These are phyloP conservation scores for Coreius guichenoti DNA, from an alignment of 2,797 vertebrate species.

Conservation along the genomic window DNA sequence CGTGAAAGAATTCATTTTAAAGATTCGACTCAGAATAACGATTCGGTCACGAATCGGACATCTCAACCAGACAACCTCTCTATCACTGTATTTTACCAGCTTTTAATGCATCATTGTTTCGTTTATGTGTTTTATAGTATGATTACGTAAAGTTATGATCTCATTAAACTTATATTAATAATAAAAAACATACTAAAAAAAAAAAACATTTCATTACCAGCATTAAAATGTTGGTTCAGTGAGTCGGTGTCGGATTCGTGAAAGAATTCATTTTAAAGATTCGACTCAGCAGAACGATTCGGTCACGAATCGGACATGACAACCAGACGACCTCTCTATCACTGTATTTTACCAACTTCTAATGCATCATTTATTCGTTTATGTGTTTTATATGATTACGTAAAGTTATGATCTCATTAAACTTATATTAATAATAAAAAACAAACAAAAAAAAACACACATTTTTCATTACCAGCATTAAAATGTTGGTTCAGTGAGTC, in stretches of 20 bases:
- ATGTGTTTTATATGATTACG: neutral
- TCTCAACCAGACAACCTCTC: neutral
- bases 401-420: neutral
- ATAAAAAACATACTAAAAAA: neutral
- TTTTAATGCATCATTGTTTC: neutral
- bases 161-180: neutral
- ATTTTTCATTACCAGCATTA: neutral
- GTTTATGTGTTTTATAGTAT: neutral
- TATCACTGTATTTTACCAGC: neutral
- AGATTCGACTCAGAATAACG: neutral
- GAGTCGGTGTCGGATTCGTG: neutral
- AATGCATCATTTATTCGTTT: neutral
- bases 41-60: neutral
- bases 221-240: neutral
- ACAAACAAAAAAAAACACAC: neutral
- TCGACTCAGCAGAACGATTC: neutral
- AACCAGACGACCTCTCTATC: neutral
- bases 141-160: neutral
- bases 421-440: neutral
- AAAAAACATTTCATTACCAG: neutral
- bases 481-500: neutral
- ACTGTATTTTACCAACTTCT: neutral
- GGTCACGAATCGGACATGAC: neutral
- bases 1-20: neutral
- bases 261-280: neutral